Conservation (phyloP, 2,888 invertebrate genomes). For the Trypoxylon attenuatum region DNA sequence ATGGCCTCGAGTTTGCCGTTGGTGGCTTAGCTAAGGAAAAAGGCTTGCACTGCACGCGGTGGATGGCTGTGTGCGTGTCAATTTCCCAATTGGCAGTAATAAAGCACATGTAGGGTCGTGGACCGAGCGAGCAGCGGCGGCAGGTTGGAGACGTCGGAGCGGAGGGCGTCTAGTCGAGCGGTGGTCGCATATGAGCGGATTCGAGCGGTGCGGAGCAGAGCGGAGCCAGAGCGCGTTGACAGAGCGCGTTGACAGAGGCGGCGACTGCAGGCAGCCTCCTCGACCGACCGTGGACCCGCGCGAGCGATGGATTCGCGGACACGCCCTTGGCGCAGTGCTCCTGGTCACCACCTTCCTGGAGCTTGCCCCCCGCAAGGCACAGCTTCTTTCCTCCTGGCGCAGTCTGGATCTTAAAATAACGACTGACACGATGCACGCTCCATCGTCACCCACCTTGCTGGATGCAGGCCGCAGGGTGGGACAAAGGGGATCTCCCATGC, state of each 20-base stretch:
- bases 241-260: no score
- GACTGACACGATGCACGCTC: constrained; percentile 46
- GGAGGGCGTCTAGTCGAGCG: constrained; percentile 14
- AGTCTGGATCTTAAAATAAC: constrained; percentile 44
- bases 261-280: no score
- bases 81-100: constrained; percentile 30
- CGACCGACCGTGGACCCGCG: no score
- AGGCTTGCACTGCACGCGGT: background rate
- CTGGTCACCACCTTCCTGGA: constrained; percentile 16
- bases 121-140: constrained; percentile 16
- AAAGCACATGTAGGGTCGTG: constrained; percentile 26
- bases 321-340: constrained; percentile 47
- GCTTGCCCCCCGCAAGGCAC: constrained; percentile 3
- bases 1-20: background rate
- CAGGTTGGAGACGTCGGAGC: no score
- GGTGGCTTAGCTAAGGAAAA: no score
- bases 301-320: no score
- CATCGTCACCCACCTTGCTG: constrained; percentile 41
- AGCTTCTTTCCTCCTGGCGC: constrained; percentile 27
- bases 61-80: constrained; percentile 7
- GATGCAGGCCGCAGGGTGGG: constrained; percentile 49
- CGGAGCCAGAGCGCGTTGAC: no score
- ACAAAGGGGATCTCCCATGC: constrained; percentile 47
- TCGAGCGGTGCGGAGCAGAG: constrained; percentile 3
- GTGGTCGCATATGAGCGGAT: constrained; percentile 10